A percentile compares a stretch with the other conserved stretches of the same genome.
phyloP scores from a whole-genome alignment of 2,797 vertebrate genomes.

The Artibeus jamaicensis region DNA sequence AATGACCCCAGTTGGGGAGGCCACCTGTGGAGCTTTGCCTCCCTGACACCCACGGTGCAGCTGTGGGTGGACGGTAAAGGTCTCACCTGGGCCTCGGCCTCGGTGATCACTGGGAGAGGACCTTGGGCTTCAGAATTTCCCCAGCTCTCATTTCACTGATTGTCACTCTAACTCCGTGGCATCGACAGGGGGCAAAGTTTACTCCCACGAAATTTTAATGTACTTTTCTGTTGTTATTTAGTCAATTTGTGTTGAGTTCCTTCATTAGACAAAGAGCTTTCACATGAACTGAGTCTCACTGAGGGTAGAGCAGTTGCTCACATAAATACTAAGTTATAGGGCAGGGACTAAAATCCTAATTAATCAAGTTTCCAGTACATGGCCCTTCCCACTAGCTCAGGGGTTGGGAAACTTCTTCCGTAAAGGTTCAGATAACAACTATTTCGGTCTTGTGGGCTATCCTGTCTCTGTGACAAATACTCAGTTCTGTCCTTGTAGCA shows the following conservation, averaged over 20 bases:
- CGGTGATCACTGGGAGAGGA: background rate
- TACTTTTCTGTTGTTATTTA: background rate
- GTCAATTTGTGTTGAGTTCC: background rate
- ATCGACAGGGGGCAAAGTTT: background rate
- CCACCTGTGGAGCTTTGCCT: accelerated
- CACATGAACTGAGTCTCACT: background rate
- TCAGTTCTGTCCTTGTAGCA: background rate
- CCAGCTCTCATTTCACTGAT: background rate
- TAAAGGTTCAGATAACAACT: background rate
- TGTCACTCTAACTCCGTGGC: background rate
- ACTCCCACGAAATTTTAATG: background rate
- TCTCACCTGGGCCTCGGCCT: background rate
- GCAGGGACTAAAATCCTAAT: background rate
- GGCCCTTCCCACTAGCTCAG: background rate
- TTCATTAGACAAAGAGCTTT: background rate
- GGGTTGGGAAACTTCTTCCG: background rate
- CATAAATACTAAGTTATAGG: background rate
- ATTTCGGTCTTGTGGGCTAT: background rate
- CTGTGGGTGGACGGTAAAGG: accelerated
- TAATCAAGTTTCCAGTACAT: background rate
- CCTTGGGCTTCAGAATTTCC: background rate
- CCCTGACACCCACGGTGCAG: accelerated
- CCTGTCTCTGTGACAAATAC: background rate
- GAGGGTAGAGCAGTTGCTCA: background rate
- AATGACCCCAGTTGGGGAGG: background rate